Conservation (phyloP, 2,888 invertebrate species). For the Scaptomyza reducta region DNA sequence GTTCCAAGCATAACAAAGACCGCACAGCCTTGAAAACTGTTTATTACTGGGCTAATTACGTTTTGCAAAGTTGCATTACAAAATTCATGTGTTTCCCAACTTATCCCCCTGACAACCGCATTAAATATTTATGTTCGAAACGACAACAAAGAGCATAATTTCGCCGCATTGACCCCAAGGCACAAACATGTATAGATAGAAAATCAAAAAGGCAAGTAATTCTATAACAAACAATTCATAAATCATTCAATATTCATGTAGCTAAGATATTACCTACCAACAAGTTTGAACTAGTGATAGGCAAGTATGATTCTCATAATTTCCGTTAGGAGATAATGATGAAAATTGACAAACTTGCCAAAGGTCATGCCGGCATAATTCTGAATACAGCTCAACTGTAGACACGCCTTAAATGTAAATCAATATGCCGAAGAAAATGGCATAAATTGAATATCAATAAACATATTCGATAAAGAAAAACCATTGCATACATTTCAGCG, state of each 20-base stretch:
- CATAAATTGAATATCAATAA: neutral
- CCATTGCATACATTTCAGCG: neutral
- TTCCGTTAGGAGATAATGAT: conserved; percentile 42
- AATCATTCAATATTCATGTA: no score
- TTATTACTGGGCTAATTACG: conserved; percentile 20
- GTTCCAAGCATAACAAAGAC: neutral
- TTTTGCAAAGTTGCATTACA: neutral
- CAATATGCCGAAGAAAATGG: neutral
- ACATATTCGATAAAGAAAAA: neutral
- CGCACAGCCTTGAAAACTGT: neutral
- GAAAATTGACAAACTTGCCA: conserved; percentile 5
- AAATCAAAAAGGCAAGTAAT: neutral
- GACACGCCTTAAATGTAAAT: conserved; percentile 1
- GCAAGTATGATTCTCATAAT: conserved; percentile 39
- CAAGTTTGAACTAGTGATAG: conserved; percentile 16
- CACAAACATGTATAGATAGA: neutral
- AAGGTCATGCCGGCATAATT: neutral
- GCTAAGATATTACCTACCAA: neutral
- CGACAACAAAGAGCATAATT: conserved; percentile 1
- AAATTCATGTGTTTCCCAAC: neutral
- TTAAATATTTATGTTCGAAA: no score
- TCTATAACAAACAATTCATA: no score
- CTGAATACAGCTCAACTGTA: neutral
- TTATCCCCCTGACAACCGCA: neutral
- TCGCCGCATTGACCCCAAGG: conserved; percentile 2